A percentile compares a stretch with the other conserved stretches of the same genome.
Evolutionary conservation across 2,888 invertebrate species (phyloP).

Genomic region (Drosophila conformis): DNA sequence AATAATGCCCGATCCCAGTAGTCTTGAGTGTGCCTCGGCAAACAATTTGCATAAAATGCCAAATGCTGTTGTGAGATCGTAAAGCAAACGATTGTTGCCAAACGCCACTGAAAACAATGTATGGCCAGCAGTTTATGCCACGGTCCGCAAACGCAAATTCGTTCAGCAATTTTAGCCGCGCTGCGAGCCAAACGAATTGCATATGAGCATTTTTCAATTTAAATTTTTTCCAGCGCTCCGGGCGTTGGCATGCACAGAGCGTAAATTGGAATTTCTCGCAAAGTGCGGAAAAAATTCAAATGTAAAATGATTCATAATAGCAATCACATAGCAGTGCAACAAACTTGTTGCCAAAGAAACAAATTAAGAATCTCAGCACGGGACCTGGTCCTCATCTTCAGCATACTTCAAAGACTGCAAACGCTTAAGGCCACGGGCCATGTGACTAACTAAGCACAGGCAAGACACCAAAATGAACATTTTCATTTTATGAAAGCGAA

Average conservation of each 20-base stretch:
- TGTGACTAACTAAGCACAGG: slow-evolving; percentile 11
- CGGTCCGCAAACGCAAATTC: slow-evolving; percentile 52
- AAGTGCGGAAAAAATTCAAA: slow-evolving; percentile 35
- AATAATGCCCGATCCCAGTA: slow-evolving; percentile 50
- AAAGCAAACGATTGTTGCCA: slow-evolving; percentile 71
- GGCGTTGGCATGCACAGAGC: slow-evolving; percentile 37
- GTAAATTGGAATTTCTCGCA: slow-evolving; percentile 58
- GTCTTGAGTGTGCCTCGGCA: slow-evolving; percentile 41
- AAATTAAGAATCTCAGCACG: slow-evolving; percentile 5
- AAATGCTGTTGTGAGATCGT: slow-evolving; percentile 70
- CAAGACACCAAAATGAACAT: not conserved
- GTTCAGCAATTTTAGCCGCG: slow-evolving; percentile 53
- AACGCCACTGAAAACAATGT: slow-evolving; percentile 61
- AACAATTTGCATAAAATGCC: slow-evolving; percentile 75
- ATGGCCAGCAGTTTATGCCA: slow-evolving; percentile 51
- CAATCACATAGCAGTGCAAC: slow-evolving; percentile 27
- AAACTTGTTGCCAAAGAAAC: slow-evolving; percentile 50
- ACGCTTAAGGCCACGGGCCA: slow-evolving; percentile 27
- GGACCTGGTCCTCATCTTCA: slow-evolving; percentile 20
- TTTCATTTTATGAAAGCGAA: not conserved
- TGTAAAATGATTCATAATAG: slow-evolving; percentile 45
- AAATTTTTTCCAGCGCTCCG: slow-evolving; percentile 59
- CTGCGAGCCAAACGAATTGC: slow-evolving; percentile 67
- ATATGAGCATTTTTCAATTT: slow-evolving; percentile 76
- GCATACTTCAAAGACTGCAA: slow-evolving; percentile 27